Base-by-base conservation (phyloP, 1,140 invertebrate genomes). In the Brachionus calyciflorus region DNA sequence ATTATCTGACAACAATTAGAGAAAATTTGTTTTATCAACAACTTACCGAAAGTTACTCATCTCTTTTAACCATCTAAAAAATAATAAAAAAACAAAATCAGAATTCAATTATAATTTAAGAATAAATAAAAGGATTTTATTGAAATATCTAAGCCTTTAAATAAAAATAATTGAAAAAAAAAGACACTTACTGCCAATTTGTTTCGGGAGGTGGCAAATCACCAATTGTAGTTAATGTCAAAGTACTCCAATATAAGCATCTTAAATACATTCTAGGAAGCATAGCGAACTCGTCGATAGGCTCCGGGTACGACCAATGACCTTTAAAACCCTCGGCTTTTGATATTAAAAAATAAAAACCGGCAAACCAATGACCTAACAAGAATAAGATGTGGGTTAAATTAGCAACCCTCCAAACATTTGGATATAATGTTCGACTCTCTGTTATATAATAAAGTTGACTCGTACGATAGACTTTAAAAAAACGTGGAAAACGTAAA, bases 391-490 rank as follows among this genome's bases (percentile, higher is more conserved):
- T 95, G 83, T 97, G 94, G 77, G 95, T 92, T 26, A 96, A 87
- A 85, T 96, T 96, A 78, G 94, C 88, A 24, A 96, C 94, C n/a
- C 94, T 88, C 91, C 93, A 94, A 80, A 96, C 88, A 85, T 97
- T 97, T 3, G 94, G 94, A 85, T 93, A 96, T 40, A 95, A 91
- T 0, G 93, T 96, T 78, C 93, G 86, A 19, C 93, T 95, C 84
- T 96, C 94, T 77, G 95, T 92, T 87, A 96, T 94, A 85, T 96
- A 95, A 84, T 96, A 93, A 84, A 94, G 96, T 84, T 91, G 89
- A 80, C 94, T 91, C 65, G 92, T 90, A 77, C 94, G 88, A 84
- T 96, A 96, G 51, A 93, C 89, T 89, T 93, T 88, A 6, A 87
- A 77, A 80, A 88, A 87, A 33, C 87, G 79, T 24, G 86, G 85